Percentiles rank a stretch among this genome's conserved stretches.
Evolutionary conservation across 2,113 vertebrate species (phyloP).

Genomic region (Myotis davidii): DNA sequence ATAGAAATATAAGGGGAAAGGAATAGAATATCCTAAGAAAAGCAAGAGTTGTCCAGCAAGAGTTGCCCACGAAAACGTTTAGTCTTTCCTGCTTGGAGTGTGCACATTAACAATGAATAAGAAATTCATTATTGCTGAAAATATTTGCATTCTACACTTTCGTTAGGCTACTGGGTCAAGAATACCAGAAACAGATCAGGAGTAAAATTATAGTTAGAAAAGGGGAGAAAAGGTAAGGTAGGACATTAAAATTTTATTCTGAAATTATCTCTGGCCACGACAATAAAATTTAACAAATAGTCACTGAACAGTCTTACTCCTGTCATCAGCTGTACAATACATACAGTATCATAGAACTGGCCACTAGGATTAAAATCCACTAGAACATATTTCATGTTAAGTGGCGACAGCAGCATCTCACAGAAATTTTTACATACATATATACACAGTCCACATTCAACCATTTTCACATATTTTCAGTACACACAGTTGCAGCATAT

Average conservation of each 20-base stretch:
- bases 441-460: conserved; percentile 94
- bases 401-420: conserved; percentile 92
- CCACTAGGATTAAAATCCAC: conserved; percentile 90
- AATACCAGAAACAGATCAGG: conserved; percentile 51
- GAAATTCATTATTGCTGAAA: background rate
- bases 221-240: conserved; percentile 83
- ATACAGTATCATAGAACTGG: conserved; percentile 98
- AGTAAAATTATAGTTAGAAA: conserved; percentile 76
- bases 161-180: background rate
- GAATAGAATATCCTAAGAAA: background rate
- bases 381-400: conserved; percentile 89
- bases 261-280: conserved; percentile 96
- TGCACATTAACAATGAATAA: background rate
- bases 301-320: conserved; percentile 95
- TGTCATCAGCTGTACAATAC: conserved; percentile 97
- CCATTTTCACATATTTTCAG: conserved; percentile 93
- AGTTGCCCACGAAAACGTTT: background rate
- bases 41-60: conserved; percentile 8
- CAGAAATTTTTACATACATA: conserved; percentile 92
- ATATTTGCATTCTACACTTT: conserved; percentile 1
- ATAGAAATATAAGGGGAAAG: background rate
- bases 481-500: conserved; percentile 91
- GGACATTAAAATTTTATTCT: conserved; percentile 93
- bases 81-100: background rate
- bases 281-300: conserved; percentile 99